These are phyloP conservation scores for Platysteira castanea DNA, from an alignment of 2,113 vertebrate species.

Conservation along the genomic window DNA sequence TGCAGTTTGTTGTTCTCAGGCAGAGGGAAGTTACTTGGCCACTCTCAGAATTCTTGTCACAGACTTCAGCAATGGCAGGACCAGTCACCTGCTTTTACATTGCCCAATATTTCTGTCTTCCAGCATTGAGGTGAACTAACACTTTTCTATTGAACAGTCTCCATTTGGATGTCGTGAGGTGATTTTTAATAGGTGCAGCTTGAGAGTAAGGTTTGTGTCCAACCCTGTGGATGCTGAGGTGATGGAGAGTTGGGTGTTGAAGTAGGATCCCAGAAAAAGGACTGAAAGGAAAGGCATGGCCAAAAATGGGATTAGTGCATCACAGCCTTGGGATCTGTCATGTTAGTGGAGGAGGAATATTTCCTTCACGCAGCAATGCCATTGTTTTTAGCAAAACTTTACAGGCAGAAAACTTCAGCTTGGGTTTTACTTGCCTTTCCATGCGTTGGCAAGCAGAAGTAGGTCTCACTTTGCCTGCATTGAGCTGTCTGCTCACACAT, in stretches of 20 bases:
- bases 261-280: neutral
- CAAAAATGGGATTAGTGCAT: neutral
- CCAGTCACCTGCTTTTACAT: neutral
- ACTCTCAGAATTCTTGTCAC: neutral
- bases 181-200: neutral
- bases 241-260: neutral
- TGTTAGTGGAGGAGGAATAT: neutral
- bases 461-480: neutral
- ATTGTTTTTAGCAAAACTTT: neutral
- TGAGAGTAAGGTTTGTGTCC: neutral
- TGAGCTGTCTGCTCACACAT: neutral
- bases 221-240: neutral
- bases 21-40: neutral
- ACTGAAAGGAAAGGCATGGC: neutral
- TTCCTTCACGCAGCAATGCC: neutral
- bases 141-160: neutral
- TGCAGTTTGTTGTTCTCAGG: neutral
- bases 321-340: accelerated
- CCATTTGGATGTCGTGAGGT: neutral
- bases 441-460: neutral
- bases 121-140: neutral
- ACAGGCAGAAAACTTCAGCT: neutral
- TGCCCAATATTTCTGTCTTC: neutral
- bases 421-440: neutral
- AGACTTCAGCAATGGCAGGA: neutral